Percentiles rank a stretch among this genome's conserved stretches.
Evolutionary conservation across 2,888 invertebrate species (phyloP).

Genomic region (Lucinisca nassula): DNA sequence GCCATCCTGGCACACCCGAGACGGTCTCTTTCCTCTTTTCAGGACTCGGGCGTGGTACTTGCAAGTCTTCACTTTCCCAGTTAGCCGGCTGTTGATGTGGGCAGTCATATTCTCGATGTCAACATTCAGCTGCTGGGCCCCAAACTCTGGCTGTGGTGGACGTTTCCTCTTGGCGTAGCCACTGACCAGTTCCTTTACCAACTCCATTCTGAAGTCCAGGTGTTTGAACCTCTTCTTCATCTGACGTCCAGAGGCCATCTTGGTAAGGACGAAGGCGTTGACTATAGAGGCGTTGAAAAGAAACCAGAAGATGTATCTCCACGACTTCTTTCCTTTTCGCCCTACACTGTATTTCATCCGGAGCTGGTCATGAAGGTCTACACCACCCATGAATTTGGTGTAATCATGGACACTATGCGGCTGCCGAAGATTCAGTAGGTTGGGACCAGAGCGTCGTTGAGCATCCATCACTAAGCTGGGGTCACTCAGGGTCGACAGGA

Average conservation of each 20-base stretch:
- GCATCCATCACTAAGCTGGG: slow-evolving; percentile 6
- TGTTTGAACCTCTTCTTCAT: slow-evolving; percentile 36
- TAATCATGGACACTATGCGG: slow-evolving; percentile 46
- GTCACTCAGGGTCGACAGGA: slow-evolving; percentile 54
- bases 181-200: slow-evolving; percentile 22
- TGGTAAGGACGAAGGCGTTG: slow-evolving; percentile 48
- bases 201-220: slow-evolving; percentile 35
- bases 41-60: background rate
- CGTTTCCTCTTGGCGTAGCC: slow-evolving; percentile 39
- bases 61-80: slow-evolving; percentile 1
- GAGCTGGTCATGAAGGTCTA: slow-evolving; percentile 63
- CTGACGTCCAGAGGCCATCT: too few relatives aligned
- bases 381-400: slow-evolving; percentile 64
- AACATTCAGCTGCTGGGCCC: too few relatives aligned
- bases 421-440: slow-evolving; percentile 29
- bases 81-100: slow-evolving; percentile 9
- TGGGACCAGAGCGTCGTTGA: too few relatives aligned
- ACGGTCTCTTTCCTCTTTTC: slow-evolving; percentile 26
- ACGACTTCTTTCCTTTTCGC: slow-evolving; percentile 54
- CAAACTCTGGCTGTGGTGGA: too few relatives aligned
- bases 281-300: slow-evolving; percentile 53
- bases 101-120: slow-evolving; percentile 5
- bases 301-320: slow-evolving; percentile 58
- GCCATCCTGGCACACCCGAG: slow-evolving; percentile 37
- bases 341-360: slow-evolving; percentile 47